phyloP scores from a whole-genome alignment of 2,888 invertebrate species.

The Pammene fasciana region DNA sequence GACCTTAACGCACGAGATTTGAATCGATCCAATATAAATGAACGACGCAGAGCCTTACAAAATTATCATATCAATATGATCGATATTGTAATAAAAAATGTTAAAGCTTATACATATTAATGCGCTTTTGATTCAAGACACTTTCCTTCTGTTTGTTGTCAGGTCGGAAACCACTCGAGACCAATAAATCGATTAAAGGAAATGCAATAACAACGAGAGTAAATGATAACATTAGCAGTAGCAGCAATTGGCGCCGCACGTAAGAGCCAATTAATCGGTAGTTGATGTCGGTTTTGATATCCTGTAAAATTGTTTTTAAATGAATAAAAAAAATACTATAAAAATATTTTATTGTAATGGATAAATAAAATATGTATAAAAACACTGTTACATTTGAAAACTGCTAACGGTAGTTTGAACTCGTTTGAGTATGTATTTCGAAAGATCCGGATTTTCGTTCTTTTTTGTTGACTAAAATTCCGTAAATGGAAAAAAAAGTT shows the following conservation, averaged over 20 bases:
- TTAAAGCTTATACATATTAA: slow-evolving; percentile 38
- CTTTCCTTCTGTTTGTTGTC: slow-evolving; percentile 33
- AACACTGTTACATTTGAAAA: too few species aligned
- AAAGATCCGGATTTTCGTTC: too few species aligned
- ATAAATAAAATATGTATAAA: too few species aligned
- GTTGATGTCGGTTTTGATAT: slow-evolving; percentile 12
- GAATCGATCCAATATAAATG: slow-evolving; percentile 31
- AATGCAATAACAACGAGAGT: slow-evolving; percentile 45
- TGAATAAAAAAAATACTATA: too few species aligned
- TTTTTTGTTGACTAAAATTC: too few species aligned
- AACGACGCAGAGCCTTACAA: slow-evolving; percentile 19
- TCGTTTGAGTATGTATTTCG: too few species aligned
- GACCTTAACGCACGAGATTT: slow-evolving; percentile 27
- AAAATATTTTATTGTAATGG: too few species aligned
- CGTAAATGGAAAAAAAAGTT: too few species aligned
- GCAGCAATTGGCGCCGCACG: slow-evolving; percentile 44
- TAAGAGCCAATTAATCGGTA: slow-evolving; percentile 16
- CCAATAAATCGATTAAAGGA: slow-evolving; percentile 41
- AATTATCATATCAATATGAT: slow-evolving; percentile 35
- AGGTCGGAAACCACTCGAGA: slow-evolving; percentile 29
- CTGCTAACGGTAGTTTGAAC: too few species aligned
- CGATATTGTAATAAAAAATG: slow-evolving; percentile 28
- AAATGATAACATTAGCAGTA: slow-evolving; percentile 43
- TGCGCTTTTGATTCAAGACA: slow-evolving; percentile 34
- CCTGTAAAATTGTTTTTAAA: neutral